Base-by-base conservation (phyloP, 2,113 vertebrate species). In the Calonectris borealis region DNA sequence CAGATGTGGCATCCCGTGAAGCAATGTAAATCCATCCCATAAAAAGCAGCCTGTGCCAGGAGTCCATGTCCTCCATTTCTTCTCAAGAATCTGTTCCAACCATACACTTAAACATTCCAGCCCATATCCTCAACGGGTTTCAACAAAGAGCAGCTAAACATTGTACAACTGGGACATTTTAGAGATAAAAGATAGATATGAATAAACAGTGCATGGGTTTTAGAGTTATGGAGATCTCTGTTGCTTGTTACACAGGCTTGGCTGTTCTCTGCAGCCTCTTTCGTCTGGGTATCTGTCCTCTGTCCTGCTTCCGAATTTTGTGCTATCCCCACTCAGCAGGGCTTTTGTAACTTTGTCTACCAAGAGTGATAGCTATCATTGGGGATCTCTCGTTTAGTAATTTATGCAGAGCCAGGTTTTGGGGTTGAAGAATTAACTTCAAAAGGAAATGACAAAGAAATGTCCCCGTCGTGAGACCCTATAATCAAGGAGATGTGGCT, bases 311-410 rank as follows among this genome's bases (percentile, higher is more conserved):
- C 78, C 55, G 24, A 90, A 57, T 55, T 85, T 79, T 10, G 2
- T 36, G 29, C 4, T 24, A 8, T 5, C 13, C 10, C 7, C 46
- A 32, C 9, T 31, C 36, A n/a, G 52, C 42, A 62, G 17, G 3
- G 17, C 1, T 17, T 7, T 18, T 65, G 20, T 38, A 42, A 51
- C 4, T 84, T 70, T 49, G 10, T 49, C 18, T 60, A 57, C 32
- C 44, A 31, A 29, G 38, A 76, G 8, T 4, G 20, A 38, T 2
- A n/a, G 46, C 36, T 7, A 2, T 10, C 1, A 0, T 4, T 68
- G 40, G 13, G 21, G 11, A 58, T 48, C 32, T 82, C 64, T 64
- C 17, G 7, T 83, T 65, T 20, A 69, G 6, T 19, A 10, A 27
- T 34, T 64, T 46, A 46, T 18, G 13, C 8, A 93, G 21, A 57